Evolutionary conservation across 2,888 invertebrate species (phyloP).

Genomic region (Acronicta leporina): DNA sequence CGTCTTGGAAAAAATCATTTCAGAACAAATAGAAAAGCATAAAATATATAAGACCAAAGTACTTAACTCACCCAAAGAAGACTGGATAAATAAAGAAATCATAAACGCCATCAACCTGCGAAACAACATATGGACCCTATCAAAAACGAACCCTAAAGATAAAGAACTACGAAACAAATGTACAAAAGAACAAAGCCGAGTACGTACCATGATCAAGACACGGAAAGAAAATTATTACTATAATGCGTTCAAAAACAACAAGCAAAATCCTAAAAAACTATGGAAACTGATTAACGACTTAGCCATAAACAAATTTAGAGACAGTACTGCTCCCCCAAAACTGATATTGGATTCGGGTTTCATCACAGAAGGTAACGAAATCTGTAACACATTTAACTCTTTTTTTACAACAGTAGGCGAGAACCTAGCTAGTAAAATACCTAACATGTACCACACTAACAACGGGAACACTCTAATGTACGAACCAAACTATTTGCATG

Average conservation of each 20-base stretch:
- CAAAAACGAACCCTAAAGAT: slow-evolving; percentile 30
- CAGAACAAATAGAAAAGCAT: slow-evolving; percentile 11
- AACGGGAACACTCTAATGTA: slow-evolving; percentile 7
- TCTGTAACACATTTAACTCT: slow-evolving; percentile 48
- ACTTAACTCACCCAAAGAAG: slow-evolving; percentile 33
- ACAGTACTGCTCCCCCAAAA: slow-evolving; percentile 16
- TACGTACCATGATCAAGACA: slow-evolving; percentile 13
- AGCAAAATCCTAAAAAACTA: slow-evolving; percentile 32
- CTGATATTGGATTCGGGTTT: background rate
- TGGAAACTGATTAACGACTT: slow-evolving; percentile 48
- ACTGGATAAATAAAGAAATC: slow-evolving; percentile 51
- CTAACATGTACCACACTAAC: slow-evolving; percentile 1
- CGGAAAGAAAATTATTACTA: slow-evolving; percentile 35
- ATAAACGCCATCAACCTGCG: slow-evolving; percentile 42
- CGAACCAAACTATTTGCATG: slow-evolving; percentile 1
- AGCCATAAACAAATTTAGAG: slow-evolving; percentile 34
- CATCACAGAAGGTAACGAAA: slow-evolving; percentile 27
- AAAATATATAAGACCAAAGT: slow-evolving; percentile 40
- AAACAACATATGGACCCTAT: slow-evolving; percentile 40
- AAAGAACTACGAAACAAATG: slow-evolving; percentile 22
- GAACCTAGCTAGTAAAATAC: slow-evolving; percentile 24
- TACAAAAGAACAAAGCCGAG: slow-evolving; percentile 16
- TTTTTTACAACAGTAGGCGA: slow-evolving; percentile 37
- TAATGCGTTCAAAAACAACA: slow-evolving; percentile 10
- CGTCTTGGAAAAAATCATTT: slow-evolving; percentile 6